These are phyloP conservation scores for Thaumetopoea pityocampa DNA, from an alignment of 1,140 invertebrate genomes.

Conservation along the genomic window DNA sequence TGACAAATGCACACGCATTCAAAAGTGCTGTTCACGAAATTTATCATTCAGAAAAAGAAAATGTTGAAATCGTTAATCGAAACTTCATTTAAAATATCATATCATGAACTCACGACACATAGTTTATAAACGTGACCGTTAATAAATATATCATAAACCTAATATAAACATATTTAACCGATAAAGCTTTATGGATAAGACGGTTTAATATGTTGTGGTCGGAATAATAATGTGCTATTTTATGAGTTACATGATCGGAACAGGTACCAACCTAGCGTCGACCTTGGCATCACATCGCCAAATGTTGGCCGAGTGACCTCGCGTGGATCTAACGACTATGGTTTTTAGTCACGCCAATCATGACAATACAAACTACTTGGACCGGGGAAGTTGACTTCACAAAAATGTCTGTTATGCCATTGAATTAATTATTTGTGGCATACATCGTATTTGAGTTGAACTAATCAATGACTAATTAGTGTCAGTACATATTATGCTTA, in stretches of 20 bases:
- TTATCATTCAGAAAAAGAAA: too few relatives aligned
- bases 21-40: too few relatives aligned
- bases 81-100: too few relatives aligned
- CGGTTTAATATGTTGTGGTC: constrained; percentile 18
- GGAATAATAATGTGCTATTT: constrained; percentile 29
- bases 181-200: neutral
- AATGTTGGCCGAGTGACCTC: constrained; percentile 30
- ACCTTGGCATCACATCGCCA: constrained; percentile 29
- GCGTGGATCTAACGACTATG: constrained; percentile 20
- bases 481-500: too few relatives aligned
- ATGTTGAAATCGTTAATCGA: too few relatives aligned
- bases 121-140: too few relatives aligned
- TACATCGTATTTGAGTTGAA: constrained; percentile 5
- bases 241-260: constrained; percentile 11
- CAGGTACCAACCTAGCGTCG: constrained; percentile 13
- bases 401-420: constrained; percentile 6
- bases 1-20: too few relatives aligned
- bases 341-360: constrained; percentile 35
- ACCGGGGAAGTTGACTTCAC: constrained; percentile 8
- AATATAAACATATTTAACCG: too few relatives aligned
- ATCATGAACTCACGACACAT: too few relatives aligned
- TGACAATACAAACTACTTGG: constrained; percentile 13
- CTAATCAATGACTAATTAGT: too few relatives aligned
- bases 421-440: constrained; percentile 1
- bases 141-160: too few relatives aligned